Percentiles rank a stretch among this genome's conserved stretches.
These are phyloP conservation scores for Tigriopus californicus DNA, from an alignment of 2,888 invertebrate species.

Conservation along the genomic window DNA sequence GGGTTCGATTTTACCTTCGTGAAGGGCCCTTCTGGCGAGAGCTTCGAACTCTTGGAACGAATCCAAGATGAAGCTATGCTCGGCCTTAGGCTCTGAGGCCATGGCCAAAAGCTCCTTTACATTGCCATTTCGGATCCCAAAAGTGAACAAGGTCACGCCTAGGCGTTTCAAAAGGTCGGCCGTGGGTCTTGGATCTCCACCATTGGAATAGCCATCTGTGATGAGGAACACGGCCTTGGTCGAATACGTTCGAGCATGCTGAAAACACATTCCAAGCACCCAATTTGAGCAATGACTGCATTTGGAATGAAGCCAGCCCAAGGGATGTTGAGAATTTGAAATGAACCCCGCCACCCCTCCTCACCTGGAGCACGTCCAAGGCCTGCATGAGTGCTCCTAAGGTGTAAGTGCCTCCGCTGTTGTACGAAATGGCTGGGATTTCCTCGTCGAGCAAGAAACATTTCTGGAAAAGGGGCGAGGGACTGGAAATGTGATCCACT, in stretches of 20 bases:
- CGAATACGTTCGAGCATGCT: slow-evolving; percentile 30
- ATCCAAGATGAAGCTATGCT: slow-evolving; percentile 43
- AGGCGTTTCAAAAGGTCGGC: slow-evolving; percentile 34
- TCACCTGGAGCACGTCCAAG: neutral
- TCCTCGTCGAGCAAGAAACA: slow-evolving; percentile 42
- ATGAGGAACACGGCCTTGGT: slow-evolving; percentile 43
- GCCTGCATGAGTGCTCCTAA: slow-evolving; percentile 37
- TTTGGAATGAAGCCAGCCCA: too few relatives aligned
- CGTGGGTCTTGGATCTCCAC: slow-evolving; percentile 42
- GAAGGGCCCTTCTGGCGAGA: slow-evolving; percentile 43
- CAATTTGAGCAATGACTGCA: too few relatives aligned
- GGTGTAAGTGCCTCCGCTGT: slow-evolving; percentile 48
- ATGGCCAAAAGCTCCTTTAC: slow-evolving; percentile 40
- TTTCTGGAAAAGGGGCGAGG: slow-evolving; percentile 37
- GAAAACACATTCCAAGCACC: neutral
- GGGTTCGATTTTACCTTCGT: slow-evolving; percentile 34
- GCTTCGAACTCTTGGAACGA: slow-evolving; percentile 49
- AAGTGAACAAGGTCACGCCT: slow-evolving; percentile 31
- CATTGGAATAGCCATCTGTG: slow-evolving; percentile 44
- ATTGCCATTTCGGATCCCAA: slow-evolving; percentile 45
- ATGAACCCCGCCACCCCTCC: too few relatives aligned
- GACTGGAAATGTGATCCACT: slow-evolving; percentile 40
- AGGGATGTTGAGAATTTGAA: too few relatives aligned
- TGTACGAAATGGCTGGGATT: slow-evolving; percentile 38
- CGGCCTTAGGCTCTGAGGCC: slow-evolving; percentile 41